Evolutionary conservation across 2,113 vertebrate species (phyloP), one percentile per base, ranked within the genome.

Genomic region (Gallinago media): DNA sequence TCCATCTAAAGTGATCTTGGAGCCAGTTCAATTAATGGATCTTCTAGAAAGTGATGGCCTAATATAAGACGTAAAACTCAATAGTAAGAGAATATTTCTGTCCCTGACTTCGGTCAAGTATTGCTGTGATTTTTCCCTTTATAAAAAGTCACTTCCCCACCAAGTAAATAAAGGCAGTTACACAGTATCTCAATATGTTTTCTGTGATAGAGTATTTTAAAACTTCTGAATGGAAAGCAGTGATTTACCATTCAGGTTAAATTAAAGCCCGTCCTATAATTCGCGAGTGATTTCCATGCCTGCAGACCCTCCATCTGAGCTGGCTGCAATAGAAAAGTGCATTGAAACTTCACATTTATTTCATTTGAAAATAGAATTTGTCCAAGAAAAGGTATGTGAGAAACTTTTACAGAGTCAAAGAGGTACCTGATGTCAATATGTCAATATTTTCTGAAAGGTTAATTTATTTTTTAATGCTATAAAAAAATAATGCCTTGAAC

Each of bases 21-120:
- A 94, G 86, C 89, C 94, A 94, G 56, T 76, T 72, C 54, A 91
- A 22, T 92, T 78, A 88, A 68, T 75, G 82, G 68, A 40, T 90
- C 74, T 87, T 80, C 59, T 91, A 54, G 52, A 76, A 87, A 75
- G 66, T 2, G 8, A 21, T 68, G n/a, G 66, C 40, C 95, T 65
- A 88, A 61, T 52, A 10, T 54, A 74, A 91, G 47, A 29, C 18
- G 15, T 50, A 46, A 80, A 90, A 63, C 47, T 65, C 36, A 25
- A 5, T 52, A 73, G 7, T 44, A 44, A 55, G 50, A 52, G 34
- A 40, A 6, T 80, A 44, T 84, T 87, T 94, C 38, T 91, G 23
- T 79, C 46, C 55, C 49, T 71, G 46, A 25, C 38, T 87, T 52
- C 63, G 52, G 18, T 59, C 40, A 83, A 68, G 38, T 22, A 58